A percentile compares a stretch with the other conserved stretches of the same genome.
These are phyloP conservation scores for Ophonus ardosiacus DNA, from an alignment of 2,888 invertebrate genomes.

Conservation along the genomic window DNA sequence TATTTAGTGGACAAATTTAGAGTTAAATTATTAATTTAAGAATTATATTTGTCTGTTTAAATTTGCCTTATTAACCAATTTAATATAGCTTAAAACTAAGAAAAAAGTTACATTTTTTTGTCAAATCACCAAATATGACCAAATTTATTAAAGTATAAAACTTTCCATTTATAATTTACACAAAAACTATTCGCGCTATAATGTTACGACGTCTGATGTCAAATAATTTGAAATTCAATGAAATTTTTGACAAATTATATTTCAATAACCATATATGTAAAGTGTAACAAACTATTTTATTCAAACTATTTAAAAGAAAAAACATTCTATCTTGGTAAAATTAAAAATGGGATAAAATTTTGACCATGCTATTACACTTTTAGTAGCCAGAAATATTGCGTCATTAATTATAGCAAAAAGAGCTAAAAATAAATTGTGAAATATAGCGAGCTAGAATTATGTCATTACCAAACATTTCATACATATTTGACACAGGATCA, in stretches of 20 bases:
- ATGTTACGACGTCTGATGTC: too few species aligned
- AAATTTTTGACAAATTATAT: too few species aligned
- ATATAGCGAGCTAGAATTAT: not conserved
- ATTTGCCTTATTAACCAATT: not conserved
- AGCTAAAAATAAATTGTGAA: not conserved
- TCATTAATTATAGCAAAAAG: not conserved
- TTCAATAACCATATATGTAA: too few species aligned
- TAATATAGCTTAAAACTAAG: too few species aligned
- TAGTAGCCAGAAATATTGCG: not conserved
- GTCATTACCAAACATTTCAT: constrained; percentile 33
- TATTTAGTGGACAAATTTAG: not conserved
- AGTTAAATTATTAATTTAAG: not conserved
- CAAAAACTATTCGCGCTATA: too few species aligned
- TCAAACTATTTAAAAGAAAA: too few species aligned
- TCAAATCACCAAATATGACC: too few species aligned
- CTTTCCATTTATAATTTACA: too few species aligned
- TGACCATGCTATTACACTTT: not conserved
- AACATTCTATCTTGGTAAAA: constrained; percentile 1
- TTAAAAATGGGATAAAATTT: not conserved
- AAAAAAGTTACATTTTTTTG: too few species aligned
- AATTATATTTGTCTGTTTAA: constrained; percentile 6
- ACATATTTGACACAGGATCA: constrained; percentile 32
- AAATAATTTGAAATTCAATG: too few species aligned
- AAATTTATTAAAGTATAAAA: too few species aligned
- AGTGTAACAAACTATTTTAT: too few species aligned